These are phyloP conservation scores for Corythaixoides concolor DNA, from an alignment of 2,113 vertebrate species.

Conservation along the genomic window DNA sequence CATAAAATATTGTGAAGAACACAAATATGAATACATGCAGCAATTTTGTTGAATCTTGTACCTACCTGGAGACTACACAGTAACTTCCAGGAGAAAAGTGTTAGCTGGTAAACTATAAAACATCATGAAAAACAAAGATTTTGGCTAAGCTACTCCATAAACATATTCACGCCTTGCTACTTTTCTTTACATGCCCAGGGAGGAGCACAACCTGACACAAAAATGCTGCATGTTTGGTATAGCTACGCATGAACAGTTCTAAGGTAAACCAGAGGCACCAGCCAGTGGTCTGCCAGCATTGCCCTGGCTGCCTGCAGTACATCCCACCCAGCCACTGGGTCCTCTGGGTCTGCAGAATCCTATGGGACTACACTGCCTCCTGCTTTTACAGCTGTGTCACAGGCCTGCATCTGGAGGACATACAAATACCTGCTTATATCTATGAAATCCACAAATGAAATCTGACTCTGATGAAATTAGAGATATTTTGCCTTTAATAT, in stretches of 20 bases:
- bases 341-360: not conserved
- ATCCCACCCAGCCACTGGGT: not conserved
- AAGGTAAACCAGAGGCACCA: not conserved
- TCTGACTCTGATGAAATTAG: not conserved
- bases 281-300: not conserved
- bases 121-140: not conserved
- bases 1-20: not conserved
- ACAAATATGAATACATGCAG: not conserved
- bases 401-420: accelerated
- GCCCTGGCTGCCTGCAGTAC: not conserved
- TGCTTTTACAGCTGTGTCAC: not conserved
- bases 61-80: not conserved
- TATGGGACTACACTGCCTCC: accelerated
- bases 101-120: not conserved
- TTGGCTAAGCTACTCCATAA: not conserved
- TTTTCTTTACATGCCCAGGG: not conserved
- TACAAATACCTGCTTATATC: not conserved
- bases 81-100: not conserved
- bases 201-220: not conserved
- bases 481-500: not conserved
- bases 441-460: not conserved
- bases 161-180: not conserved
- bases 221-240: not conserved
- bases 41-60: not conserved
- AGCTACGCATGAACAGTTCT: not conserved